phyloP scores from a whole-genome alignment of 2,797 vertebrate genomes.

The Erpetoichthys calabaricus region DNA sequence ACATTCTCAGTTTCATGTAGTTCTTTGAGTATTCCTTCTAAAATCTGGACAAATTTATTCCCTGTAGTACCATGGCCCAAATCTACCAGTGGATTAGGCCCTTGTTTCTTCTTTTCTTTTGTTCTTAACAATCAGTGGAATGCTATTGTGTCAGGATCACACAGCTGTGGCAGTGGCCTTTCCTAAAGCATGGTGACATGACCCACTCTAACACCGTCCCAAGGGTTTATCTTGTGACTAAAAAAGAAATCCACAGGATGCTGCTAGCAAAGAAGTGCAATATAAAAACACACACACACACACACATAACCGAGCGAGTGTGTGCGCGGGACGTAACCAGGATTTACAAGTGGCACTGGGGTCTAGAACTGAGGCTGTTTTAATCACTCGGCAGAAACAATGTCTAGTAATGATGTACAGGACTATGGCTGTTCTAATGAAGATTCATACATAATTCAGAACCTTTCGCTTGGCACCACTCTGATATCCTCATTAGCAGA shows the following conservation, averaged over 20 bases:
- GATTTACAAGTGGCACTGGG: conserved; percentile 72
- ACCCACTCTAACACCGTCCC: conserved; percentile 69
- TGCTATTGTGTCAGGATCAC: conserved; percentile 83
- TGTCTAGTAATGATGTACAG: conserved; percentile 99
- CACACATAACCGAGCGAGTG: too few species aligned
- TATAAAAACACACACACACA: conserved; percentile 57
- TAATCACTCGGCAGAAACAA: conserved; percentile 99
- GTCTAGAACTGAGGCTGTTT: conserved; percentile 84
- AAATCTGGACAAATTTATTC: too few species aligned
- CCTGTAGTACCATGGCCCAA: too few species aligned
- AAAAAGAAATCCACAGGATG: conserved; percentile 73
- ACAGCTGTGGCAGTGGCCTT: conserved; percentile 44
- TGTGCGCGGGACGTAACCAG: conserved; percentile 34
- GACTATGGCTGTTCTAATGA: conserved; percentile 96
- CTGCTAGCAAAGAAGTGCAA: conserved; percentile 82
- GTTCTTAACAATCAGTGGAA: conserved; percentile 47
- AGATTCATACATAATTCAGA: conserved; percentile 99
- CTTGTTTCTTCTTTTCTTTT: neutral
- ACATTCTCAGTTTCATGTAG: too few species aligned
- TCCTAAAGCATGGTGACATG: conserved; percentile 67
- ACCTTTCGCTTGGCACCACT: conserved; percentile 99
- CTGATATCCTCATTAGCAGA: conserved; percentile 99
- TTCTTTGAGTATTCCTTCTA: too few species aligned
- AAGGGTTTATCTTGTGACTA: conserved; percentile 62
- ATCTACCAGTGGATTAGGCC: neutral